Conservation (phyloP, 2,888 invertebrate genomes). For the Tenthredo amoena region DNA sequence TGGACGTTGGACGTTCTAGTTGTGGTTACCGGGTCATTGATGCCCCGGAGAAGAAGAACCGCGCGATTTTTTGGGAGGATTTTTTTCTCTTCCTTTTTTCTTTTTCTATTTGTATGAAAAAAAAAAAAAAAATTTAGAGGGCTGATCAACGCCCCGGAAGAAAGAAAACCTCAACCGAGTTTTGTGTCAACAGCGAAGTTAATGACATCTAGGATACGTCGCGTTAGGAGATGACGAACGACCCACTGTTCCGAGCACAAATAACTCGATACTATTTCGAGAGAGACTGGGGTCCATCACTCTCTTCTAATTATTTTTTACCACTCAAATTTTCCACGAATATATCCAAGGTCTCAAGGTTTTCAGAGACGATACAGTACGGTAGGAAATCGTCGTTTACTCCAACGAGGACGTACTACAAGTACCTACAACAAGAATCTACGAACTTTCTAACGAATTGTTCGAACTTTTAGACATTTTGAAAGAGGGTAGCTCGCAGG, state of each 20-base stretch:
- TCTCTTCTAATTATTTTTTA: slow-evolving; percentile 50
- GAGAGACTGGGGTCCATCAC: slow-evolving; percentile 43
- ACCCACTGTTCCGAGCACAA: slow-evolving; percentile 32
- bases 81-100: background rate
- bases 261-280: slow-evolving; percentile 44
- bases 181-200: background rate
- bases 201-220: slow-evolving; percentile 45
- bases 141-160: background rate
- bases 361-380: background rate
- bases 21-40: slow-evolving; percentile 29
- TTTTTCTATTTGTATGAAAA: background rate
- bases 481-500: background rate
- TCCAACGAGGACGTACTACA: too few relatives aligned
- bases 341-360: slow-evolving; percentile 4
- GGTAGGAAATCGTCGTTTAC: background rate
- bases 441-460: background rate
- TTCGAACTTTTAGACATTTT: slow-evolving; percentile 55
- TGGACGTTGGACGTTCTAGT: background rate
- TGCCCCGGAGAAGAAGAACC: background rate
- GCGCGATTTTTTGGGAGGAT: background rate
- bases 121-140: background rate
- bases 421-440: background rate
- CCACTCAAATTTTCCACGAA: slow-evolving; percentile 10
- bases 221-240: slow-evolving; percentile 46
- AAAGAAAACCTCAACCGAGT: background rate